phyloP scores from a whole-genome alignment of 1,140 invertebrate genomes.

The Polypedilum vanderplanki region DNA sequence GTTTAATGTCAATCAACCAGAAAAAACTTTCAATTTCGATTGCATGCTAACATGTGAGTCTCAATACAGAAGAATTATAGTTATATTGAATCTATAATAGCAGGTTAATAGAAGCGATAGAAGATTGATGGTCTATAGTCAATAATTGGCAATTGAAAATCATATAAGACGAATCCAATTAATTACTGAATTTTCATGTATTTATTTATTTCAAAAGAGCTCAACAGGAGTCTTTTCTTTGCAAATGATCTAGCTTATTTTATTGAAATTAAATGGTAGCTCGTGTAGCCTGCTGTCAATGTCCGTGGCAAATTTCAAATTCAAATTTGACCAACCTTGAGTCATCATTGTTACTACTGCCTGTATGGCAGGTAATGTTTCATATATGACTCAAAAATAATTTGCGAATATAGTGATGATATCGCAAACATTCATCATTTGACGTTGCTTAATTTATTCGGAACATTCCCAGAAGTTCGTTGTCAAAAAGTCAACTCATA shows the following conservation, averaged over 20 bases:
- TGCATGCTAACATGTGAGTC: neutral
- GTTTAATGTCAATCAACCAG: no score
- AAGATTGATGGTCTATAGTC: neutral
- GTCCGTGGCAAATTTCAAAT: neutral
- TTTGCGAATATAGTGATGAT: no score
- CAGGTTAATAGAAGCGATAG: neutral
- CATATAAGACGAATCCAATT: neutral
- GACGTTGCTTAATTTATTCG: no score
- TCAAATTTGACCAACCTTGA: neutral
- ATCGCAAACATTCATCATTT: no score
- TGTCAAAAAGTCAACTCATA: no score
- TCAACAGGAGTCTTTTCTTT: no score
- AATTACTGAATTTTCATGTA: neutral
- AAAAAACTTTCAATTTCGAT: slow-evolving; percentile 3
- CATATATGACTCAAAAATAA: no score
- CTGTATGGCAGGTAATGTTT: no score
- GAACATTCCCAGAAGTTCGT: no score
- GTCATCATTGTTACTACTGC: neutral
- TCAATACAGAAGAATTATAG: neutral
- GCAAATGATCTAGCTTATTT: neutral
- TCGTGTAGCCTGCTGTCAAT: neutral
- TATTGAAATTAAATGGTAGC: neutral
- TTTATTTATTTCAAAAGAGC: no score
- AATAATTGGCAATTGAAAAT: slow-evolving; percentile 14
- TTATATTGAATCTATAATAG: neutral